Conservation (phyloP, 2,113 vertebrate species). For the Apistogramma diplotaenia region DNA sequence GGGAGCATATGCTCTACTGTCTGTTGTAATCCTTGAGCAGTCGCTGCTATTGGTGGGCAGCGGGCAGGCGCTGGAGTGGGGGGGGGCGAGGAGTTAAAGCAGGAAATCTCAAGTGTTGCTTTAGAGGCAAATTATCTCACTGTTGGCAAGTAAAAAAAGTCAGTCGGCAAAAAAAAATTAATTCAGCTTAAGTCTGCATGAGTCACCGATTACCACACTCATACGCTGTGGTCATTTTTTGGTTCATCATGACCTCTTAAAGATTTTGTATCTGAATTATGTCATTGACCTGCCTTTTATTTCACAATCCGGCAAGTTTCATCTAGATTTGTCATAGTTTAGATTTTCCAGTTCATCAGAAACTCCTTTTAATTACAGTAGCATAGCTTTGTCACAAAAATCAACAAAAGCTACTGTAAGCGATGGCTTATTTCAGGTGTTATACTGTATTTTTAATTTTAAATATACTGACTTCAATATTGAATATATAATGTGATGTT, state of each 20-base stretch:
- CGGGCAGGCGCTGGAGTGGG: not conserved
- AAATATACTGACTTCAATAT: not conserved
- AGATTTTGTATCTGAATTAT: not conserved
- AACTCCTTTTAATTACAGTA: not conserved
- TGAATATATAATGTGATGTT: not conserved
- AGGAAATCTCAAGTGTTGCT: slow-evolving; percentile 40
- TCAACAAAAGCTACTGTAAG: not conserved
- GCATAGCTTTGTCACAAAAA: not conserved
- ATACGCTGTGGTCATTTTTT: not conserved
- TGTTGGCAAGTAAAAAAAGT: slow-evolving; percentile 19
- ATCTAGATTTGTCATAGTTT: not conserved
- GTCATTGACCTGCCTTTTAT: not conserved
- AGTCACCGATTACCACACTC: not conserved
- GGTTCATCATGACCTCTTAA: not conserved
- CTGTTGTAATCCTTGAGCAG: slow-evolving; percentile 59
- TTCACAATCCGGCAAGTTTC: not conserved
- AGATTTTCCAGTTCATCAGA: not conserved
- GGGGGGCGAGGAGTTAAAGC: slow-evolving; percentile 43
- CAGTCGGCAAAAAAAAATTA: not conserved
- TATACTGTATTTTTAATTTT: not conserved
- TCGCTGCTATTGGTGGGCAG: slow-evolving; percentile 34
- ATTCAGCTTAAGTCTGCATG: slow-evolving; percentile 27
- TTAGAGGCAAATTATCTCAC: slow-evolving; percentile 33
- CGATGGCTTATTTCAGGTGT: not conserved
- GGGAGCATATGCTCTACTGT: slow-evolving; percentile 39